Base-by-base conservation (phyloP, 1,140 invertebrate species). In the Temnothorax nylanderi region DNA sequence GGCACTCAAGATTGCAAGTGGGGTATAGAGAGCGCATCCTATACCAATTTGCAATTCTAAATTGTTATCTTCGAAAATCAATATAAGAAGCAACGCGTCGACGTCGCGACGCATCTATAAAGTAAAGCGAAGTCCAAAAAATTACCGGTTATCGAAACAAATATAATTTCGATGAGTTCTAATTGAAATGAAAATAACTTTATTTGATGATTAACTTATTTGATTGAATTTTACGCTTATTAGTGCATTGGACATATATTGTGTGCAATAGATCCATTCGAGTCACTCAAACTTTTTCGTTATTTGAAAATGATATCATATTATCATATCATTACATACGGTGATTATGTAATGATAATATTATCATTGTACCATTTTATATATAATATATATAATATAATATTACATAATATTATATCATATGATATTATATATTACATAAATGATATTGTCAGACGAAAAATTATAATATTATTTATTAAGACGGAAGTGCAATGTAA, bases 121-220 rank as follows among this genome's bases (percentile, higher is more conserved):
- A 69, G 32, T 80, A 26, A 69, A 80, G 7, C 62, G 16, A 80
- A 67, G 44, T 51, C 34, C 21, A 26, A 34, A 74, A 84, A 60
- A 18, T 74, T 18, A 47, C 32, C 69, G 26, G 18, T 7, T 60
- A 58, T 58, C n/a, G 34, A 74, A 82, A 84, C 32, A 2, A 44
- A 18, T 60, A 11, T 84, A 75, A 82, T 74, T 65, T 49, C 21
- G 75, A 88, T 32, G 32, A 49, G 18, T 71, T 54, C 47, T 65
- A 76, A 62, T 77, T 78, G 32, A 60, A 11, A 11, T 49, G 37
- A 4, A 47, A 49, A 13, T 47, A 8, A 34, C 5, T n/a, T 32
- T 69, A 3, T 47, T 60, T 62, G 18, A 34, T 37, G 11, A 80
- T 62, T 47, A 26, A 47, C 1, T 51, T 32, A 51, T 32, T 54